Conservation (phyloP, 2,113 vertebrate genomes). For the Stigmatopora argus region DNA sequence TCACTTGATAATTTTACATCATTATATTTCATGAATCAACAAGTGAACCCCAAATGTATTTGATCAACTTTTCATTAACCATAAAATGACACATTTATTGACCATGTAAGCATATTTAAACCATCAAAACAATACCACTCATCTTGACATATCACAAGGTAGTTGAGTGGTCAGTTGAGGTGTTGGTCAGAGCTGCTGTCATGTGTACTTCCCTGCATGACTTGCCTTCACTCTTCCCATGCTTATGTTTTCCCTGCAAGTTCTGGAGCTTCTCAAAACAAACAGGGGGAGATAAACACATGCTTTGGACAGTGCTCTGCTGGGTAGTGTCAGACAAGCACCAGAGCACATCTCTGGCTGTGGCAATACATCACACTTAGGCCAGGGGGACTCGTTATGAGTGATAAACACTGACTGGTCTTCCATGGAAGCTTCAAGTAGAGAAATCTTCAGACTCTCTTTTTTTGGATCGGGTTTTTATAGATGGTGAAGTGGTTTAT, state of each 20-base stretch:
- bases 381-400: conserved; percentile 45
- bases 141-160: too few relatives aligned
- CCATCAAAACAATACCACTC: not conserved
- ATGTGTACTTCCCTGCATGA: conserved; percentile 37
- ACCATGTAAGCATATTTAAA: too few relatives aligned
- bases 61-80: too few relatives aligned
- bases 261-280: conserved; percentile 70
- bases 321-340: conserved; percentile 64
- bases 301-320: conserved; percentile 63
- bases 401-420: conserved; percentile 46
- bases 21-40: too few relatives aligned
- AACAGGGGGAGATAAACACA: conserved; percentile 68
- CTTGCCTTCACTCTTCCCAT: conserved; percentile 48
- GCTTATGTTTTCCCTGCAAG: conserved; percentile 66
- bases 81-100: too few relatives aligned
- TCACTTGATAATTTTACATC: too few relatives aligned
- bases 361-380: conserved; percentile 61
- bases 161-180: conserved; percentile 24
- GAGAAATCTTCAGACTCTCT: conserved; percentile 22
- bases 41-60: too few relatives aligned
- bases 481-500: not conserved
- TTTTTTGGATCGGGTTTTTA: conserved; percentile 7
- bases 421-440: conserved; percentile 18
- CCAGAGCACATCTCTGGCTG: conserved; percentile 58
- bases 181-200: conserved; percentile 35